phyloP scores from a whole-genome alignment of 1,140 invertebrate genomes.

The Acromyrmex echinatior region DNA sequence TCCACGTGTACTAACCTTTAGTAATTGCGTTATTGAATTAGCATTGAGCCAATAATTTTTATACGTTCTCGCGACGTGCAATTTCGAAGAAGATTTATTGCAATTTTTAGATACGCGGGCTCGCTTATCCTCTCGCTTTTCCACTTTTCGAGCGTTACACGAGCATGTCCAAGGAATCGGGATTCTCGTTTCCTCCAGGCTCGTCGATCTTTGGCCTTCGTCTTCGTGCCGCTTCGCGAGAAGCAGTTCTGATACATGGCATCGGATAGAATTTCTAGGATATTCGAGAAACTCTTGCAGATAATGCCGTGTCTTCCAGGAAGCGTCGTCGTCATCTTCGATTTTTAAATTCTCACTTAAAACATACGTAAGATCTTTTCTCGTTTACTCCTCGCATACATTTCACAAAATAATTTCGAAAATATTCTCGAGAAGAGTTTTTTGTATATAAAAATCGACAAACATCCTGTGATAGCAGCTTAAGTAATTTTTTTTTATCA shows the following conservation, averaged over 20 bases:
- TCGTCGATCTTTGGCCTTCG: constrained; percentile 69
- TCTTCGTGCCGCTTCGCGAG: constrained; percentile 45
- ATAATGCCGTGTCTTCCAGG: neutral
- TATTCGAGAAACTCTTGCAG: constrained; percentile 40
- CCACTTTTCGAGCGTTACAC: neutral
- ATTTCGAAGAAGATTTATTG: neutral
- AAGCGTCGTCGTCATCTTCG: neutral
- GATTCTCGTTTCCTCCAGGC: constrained; percentile 61
- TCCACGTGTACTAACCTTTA: too few relatives aligned
- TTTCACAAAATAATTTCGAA: neutral
- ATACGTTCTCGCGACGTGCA: neutral
- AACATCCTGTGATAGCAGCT: neutral
- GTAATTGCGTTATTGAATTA: neutral
- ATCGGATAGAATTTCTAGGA: constrained; percentile 57
- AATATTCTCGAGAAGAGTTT: neutral
- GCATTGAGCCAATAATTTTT: neutral
- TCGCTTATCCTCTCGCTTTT: neutral
- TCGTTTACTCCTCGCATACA: neutral
- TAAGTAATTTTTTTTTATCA: neutral
- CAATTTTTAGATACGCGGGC: neutral
- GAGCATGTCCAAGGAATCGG: constrained; percentile 39
- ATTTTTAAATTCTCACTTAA: neutral
- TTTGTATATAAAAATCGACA: neutral
- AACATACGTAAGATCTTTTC: neutral
- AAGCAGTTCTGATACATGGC: constrained; percentile 61